Evolutionary conservation across 2,888 invertebrate species (phyloP), one percentile per base, ranked within the genome.

Genomic region (Hirtodrosophila alboralis): DNA sequence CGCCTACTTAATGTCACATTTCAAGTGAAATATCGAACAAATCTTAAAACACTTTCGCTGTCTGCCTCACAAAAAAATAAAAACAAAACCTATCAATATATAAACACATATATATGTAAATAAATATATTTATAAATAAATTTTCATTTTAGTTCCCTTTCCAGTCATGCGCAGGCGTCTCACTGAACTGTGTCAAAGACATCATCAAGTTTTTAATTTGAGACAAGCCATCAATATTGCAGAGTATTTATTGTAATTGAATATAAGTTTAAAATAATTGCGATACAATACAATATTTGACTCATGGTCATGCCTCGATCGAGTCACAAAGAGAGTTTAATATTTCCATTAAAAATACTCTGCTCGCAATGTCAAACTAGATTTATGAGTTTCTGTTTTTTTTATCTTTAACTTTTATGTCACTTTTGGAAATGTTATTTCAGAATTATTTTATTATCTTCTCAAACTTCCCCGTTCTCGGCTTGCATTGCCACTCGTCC

Each of bases 1-100:
- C 84, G 80, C 81, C 73, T 75, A 77, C 83, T 53, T 77, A 78
- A 78, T 84, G 64, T 52, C 64, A 41, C 58, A 38, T 53, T 78
- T 78, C 83, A 44, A 26, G 66, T 26, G 83, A 78, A 78, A 58
- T 62, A 47, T 56, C 23, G 10, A n/a, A 34, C 16, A 38, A 56
- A 36, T 56, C 16, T 37, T 43, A 12, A 56, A 65, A 41, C 59
- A 73, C 85, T 77, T 84, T 81, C 84, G 58, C 75, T 57, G 51
- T 26, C n/a, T n/a, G n/a, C n/a, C n/a, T n/a, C n/a, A 31, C 30
- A 12, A 3, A 7, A 33, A 30, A 1, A 21, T 6, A 13, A 5
- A 53, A 16, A 1, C 23, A 18, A 21, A 16, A 1, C 3, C 6
- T 4, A 0, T 18, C 18, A 18, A 18, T 18, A 18, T 0, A 18